phyloP scores from a whole-genome alignment of 2,888 invertebrate genomes.

The Caenorhabditis zanzibari region DNA sequence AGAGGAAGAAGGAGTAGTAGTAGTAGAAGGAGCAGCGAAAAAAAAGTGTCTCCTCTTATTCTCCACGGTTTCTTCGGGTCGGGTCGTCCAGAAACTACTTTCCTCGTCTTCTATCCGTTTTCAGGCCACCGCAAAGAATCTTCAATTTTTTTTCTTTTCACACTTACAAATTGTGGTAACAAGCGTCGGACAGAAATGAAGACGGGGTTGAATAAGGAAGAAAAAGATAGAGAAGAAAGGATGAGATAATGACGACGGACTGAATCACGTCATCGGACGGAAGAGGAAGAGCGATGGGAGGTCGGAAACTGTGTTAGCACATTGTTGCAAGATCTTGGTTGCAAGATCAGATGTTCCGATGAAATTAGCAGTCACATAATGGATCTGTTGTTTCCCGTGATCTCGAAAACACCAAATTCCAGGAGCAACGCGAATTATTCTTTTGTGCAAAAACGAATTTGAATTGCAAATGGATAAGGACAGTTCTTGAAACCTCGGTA shows the following conservation, averaged over 20 bases:
- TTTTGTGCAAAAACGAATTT: slow-evolving; percentile 5
- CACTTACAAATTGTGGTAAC: slow-evolving; percentile 46
- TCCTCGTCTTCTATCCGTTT: slow-evolving; percentile 34
- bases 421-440: neutral
- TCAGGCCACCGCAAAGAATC: slow-evolving; percentile 56
- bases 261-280: slow-evolving; percentile 49
- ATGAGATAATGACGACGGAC: slow-evolving; percentile 44
- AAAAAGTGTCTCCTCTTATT: slow-evolving; percentile 53
- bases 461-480: slow-evolving; percentile 5
- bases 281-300: slow-evolving; percentile 19
- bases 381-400: too few relatives aligned
- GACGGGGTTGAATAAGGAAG: slow-evolving; percentile 20
- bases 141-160: slow-evolving; percentile 36
- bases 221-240: slow-evolving; percentile 20
- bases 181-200: slow-evolving; percentile 40
- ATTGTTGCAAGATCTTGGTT: neutral
- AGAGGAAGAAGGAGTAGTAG: slow-evolving; percentile 14
- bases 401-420: neutral
- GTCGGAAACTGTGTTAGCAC: slow-evolving; percentile 14
- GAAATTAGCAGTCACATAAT: too few relatives aligned
- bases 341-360: too few relatives aligned
- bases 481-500: neutral
- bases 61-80: slow-evolving; percentile 48
- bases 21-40: slow-evolving; percentile 24
- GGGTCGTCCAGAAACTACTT: slow-evolving; percentile 58